phyloP scores from a whole-genome alignment of 2,113 vertebrate genomes.

The Ceyx cyanopectus region DNA sequence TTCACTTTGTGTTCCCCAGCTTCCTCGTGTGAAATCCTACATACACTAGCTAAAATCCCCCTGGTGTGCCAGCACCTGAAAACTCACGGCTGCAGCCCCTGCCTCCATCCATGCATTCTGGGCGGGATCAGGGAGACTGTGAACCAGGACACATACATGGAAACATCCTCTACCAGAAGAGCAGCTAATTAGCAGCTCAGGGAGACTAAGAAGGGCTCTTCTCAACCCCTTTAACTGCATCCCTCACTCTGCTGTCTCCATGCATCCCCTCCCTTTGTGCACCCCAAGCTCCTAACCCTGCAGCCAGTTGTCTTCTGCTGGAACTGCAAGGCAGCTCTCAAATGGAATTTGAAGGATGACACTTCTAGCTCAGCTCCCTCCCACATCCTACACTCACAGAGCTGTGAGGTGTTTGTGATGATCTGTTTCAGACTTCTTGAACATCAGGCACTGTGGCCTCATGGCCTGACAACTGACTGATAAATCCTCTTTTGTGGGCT shows the following conservation, averaged over 20 bases:
- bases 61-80: background rate
- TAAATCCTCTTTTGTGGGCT: slow-evolving; percentile 55
- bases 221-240: background rate
- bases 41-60: background rate
- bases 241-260: background rate
- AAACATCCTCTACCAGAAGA: background rate
- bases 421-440: slow-evolving; percentile 33
- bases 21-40: background rate
- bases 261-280: background rate
- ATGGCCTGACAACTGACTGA: slow-evolving; percentile 52
- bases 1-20: background rate
- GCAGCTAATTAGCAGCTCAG: background rate
- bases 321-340: slow-evolving; percentile 3
- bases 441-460: background rate
- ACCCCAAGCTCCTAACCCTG: background rate
- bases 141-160: background rate
- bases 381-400: background rate
- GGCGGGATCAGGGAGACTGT: background rate
- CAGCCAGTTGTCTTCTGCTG: background rate
- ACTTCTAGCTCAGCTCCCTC: background rate
- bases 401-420: background rate
- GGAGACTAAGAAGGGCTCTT: background rate
- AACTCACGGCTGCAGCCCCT: background rate
- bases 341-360: background rate
- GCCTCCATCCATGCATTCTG: background rate